Evolutionary conservation across 2,888 invertebrate species (phyloP).

Genomic region (Epinotia demarniana): DNA sequence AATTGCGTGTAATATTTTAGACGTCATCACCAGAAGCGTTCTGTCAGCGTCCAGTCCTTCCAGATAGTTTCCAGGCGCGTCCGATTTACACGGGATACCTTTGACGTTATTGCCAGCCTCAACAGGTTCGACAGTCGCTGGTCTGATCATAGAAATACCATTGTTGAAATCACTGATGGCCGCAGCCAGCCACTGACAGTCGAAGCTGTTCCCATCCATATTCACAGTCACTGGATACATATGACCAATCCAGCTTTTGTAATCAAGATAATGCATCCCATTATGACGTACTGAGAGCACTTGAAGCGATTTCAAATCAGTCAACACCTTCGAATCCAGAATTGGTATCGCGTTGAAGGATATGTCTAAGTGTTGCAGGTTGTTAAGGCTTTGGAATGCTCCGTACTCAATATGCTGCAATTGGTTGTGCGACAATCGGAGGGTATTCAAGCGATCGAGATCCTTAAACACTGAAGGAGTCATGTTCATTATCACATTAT

Average conservation of each 20-base stretch:
- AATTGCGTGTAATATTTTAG: constrained; percentile 73
- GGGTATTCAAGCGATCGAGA: constrained; percentile 59
- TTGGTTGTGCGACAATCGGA: constrained; percentile 66
- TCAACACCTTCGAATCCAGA: constrained; percentile 68
- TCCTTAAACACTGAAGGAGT: constrained; percentile 66
- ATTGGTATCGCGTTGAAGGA: constrained; percentile 60
- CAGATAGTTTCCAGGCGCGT: constrained; percentile 46
- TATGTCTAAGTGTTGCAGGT: constrained; percentile 58
- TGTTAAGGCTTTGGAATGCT: constrained; percentile 63
- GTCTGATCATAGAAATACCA: constrained; percentile 71
- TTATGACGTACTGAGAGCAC: constrained; percentile 67
- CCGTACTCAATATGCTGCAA: constrained; percentile 66
- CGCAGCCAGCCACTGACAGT: constrained; percentile 70
- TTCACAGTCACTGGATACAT: constrained; percentile 62
- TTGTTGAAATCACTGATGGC: constrained; percentile 68
- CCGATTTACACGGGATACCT: constrained; percentile 67
- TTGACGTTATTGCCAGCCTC: constrained; percentile 61
- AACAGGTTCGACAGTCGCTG: constrained; percentile 53
- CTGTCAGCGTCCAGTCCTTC: constrained; percentile 59
- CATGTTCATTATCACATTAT: constrained; percentile 63
- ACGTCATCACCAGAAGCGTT: constrained; percentile 65
- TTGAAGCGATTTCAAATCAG: constrained; percentile 66
- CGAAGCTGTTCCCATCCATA: constrained; percentile 70
- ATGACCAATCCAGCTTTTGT: constrained; percentile 68
- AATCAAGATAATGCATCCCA: constrained; percentile 60